Base-by-base conservation (phyloP, 1,140 invertebrate species). In the Diplogasteroides magnus region DNA sequence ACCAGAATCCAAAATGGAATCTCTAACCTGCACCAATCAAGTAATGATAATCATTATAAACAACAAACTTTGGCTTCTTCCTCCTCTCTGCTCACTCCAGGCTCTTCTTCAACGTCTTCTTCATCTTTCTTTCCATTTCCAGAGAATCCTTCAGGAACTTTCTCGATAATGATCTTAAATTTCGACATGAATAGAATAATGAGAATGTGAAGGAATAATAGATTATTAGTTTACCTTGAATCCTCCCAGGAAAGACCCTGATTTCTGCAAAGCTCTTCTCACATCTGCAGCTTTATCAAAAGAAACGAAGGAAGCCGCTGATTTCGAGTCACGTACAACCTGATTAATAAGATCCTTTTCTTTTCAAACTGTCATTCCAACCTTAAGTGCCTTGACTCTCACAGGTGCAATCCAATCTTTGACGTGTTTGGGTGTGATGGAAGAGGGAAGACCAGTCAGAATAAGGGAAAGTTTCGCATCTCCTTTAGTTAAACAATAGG, bases 1-100 rank as follows among this genome's bases (percentile, higher is more conserved):
- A 1, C 96, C 96, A 77, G 93, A 93, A 83, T 84, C 82, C 13
- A 82, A 63, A 56, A 83, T 81, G 31, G 69, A 57, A 3, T 72
- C 73, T 23, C 71, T 67, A 58, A 75, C 56, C 1, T 48, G 26
- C 37, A 11, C 37, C 19, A 48, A 48, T 48, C 37, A 6, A 19
- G 37, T 48, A 11, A 48, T 11, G 37, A 6, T 19, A 11, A 11
- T 19, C 37, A 11, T 6, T 48, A 6, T 48, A 6, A 48, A 48
- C 6, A 48, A 48, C 37, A 48, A 67, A 48, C 37, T 19, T 48
- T 48, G 37, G 37, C 37, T 19, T 48, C 37, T 19, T 48, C 37
- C 37, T 48, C 37, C 37, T 48, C 37, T 59, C 25, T 71, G 68
- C 37, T 69, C 68, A 31, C 2, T 69, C 55, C 66, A 27, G n/a